Conservation (phyloP, 1,140 invertebrate species). For the Bacillus rossius region DNA sequence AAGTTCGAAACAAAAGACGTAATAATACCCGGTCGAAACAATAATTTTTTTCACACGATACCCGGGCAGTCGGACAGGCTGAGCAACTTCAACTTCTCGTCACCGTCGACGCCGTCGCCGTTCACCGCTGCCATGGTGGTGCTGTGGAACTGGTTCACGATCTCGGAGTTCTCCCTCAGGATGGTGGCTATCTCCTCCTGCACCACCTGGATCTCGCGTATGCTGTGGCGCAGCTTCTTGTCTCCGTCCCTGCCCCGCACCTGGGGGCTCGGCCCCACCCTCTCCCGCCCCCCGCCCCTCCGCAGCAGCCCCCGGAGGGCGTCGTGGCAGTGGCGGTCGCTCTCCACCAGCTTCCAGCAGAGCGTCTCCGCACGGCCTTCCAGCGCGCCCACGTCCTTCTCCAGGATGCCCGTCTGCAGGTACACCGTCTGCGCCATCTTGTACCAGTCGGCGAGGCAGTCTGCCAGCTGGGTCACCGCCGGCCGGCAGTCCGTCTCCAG, state of each 20-base stretch:
- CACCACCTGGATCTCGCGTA: slow-evolving; percentile 40
- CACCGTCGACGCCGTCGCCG: not conserved
- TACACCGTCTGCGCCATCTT: slow-evolving; percentile 77
- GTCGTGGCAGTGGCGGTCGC: slow-evolving; percentile 26
- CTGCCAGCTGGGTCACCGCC: slow-evolving; percentile 58
- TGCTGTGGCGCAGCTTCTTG: slow-evolving; percentile 37
- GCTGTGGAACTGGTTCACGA: slow-evolving; percentile 41
- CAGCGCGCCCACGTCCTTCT: slow-evolving; percentile 60
- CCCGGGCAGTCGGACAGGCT: no score
- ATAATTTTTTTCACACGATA: no score
- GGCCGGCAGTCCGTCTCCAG: slow-evolving; percentile 59
- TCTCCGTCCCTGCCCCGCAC: slow-evolving; percentile 7
- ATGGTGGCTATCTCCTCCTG: slow-evolving; percentile 44
- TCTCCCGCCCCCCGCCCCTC: not conserved
- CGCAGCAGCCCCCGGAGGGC: slow-evolving; percentile 11
- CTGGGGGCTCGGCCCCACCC: not conserved
- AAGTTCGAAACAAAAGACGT: no score
- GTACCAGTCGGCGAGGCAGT: slow-evolving; percentile 75
- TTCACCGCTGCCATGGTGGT: slow-evolving; percentile 23
- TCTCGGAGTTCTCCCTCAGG: slow-evolving; percentile 40
- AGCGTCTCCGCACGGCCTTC: slow-evolving; percentile 39
- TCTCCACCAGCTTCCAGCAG: slow-evolving; percentile 23
- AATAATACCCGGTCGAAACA: no score
- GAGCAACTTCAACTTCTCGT: not conserved
- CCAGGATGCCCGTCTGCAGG: slow-evolving; percentile 66